phyloP scores from a whole-genome alignment of 2,113 vertebrate species.

The Periophthalmodon schlosseri region DNA sequence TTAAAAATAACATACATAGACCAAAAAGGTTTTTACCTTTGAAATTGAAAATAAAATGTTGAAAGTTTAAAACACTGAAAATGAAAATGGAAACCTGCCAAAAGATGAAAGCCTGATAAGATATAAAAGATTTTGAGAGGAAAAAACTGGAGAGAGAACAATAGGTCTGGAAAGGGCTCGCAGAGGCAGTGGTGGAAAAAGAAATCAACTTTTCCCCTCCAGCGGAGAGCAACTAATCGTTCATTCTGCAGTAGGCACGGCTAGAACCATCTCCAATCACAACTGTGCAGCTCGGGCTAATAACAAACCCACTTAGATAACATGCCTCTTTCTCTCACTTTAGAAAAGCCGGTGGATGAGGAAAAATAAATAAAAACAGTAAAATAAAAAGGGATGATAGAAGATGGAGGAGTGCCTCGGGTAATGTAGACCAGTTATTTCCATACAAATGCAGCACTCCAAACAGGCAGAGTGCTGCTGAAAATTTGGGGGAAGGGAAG shows the following conservation, averaged over 20 bases:
- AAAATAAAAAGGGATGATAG: constrained; percentile 49
- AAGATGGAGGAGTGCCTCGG: constrained; percentile 66
- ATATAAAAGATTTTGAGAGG: constrained; percentile 61
- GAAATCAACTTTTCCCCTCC: constrained; percentile 75
- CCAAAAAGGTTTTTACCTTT: constrained; percentile 15
- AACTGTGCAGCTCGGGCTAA: constrained; percentile 58
- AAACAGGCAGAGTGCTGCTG: constrained; percentile 48
- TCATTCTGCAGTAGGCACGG: constrained; percentile 62
- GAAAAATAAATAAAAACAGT: constrained; percentile 44
- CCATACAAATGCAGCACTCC: constrained; percentile 70
- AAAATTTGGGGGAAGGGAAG: constrained; percentile 39
- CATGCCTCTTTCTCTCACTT: constrained; percentile 42
- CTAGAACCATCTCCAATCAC: constrained; percentile 60
- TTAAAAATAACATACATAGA: not conserved
- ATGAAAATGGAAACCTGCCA: constrained; percentile 44
- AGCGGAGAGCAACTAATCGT: constrained; percentile 74
- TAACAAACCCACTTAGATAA: constrained; percentile 75
- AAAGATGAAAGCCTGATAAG: constrained; percentile 67
- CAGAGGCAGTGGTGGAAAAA: constrained; percentile 60
- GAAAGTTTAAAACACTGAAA: constrained; percentile 41
- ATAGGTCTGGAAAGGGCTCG: constrained; percentile 52
- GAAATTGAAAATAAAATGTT: constrained; percentile 26
- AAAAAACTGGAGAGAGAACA: constrained; percentile 67
- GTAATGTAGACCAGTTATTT: constrained; percentile 69
- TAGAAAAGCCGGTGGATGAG: constrained; percentile 47